These are phyloP conservation scores for Pangasianodon hypophthalmus DNA, from an alignment of 2,113 vertebrate genomes.

Conservation along the genomic window DNA sequence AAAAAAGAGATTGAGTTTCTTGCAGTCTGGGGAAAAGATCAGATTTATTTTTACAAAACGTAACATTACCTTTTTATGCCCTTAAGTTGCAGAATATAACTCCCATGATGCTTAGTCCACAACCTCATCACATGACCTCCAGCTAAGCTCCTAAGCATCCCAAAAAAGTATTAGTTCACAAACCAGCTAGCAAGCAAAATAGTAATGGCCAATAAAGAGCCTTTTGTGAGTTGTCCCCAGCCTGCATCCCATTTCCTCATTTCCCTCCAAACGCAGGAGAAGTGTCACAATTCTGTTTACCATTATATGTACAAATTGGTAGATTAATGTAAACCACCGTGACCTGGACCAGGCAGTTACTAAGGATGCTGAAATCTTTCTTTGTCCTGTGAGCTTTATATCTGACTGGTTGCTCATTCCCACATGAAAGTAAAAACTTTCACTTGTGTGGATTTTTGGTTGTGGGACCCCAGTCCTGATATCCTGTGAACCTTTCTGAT, in stretches of 20 bases:
- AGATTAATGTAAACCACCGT: neutral
- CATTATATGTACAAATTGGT: neutral
- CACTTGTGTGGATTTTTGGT: neutral
- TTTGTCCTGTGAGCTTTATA: neutral
- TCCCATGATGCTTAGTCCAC: neutral
- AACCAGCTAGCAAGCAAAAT: neutral
- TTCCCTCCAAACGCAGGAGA: too few relatives aligned
- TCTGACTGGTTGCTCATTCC: neutral
- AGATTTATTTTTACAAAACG: neutral
- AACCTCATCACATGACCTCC: neutral
- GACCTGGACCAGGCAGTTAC: neutral
- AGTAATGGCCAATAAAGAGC: too few relatives aligned
- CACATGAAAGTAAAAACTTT: neutral
- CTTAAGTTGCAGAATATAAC: neutral
- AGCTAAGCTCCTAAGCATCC: neutral
- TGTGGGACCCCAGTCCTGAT: neutral
- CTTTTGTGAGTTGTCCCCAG: too few relatives aligned
- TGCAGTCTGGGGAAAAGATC: neutral
- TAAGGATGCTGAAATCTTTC: neutral
- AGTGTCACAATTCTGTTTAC: neutral
- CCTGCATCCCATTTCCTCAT: too few relatives aligned
- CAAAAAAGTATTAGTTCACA: neutral
- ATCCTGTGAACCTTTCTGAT: neutral
- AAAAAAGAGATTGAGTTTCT: neutral
- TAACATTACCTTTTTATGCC: neutral